Evolutionary conservation across 2,113 vertebrate species (phyloP), one percentile per base, ranked within the genome.

Genomic region (Cettia cetti): DNA sequence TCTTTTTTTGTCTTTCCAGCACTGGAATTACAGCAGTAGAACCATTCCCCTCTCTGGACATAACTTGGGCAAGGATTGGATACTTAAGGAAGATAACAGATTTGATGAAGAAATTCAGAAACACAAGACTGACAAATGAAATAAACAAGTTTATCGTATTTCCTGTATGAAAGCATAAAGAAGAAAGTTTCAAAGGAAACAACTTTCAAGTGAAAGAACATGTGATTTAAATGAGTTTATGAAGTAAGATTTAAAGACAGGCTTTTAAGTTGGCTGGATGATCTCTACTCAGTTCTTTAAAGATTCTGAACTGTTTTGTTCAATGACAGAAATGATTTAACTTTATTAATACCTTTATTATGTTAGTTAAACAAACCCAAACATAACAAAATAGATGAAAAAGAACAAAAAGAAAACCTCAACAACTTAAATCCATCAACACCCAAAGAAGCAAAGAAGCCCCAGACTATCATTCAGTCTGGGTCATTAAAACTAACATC

Each of bases 101-200:
- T 95, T 95, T 95, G 74, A 96, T 97, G 96, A 97, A 96, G 95
- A 97, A 97, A 96, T 96, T 98, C 97, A 97, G 97, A 97, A 98
- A 97, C 39, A 35, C 83, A 96, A 96, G 97, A 88, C 91, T 97
- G 97, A 97, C 95, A 97, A 97, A 97, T 87, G 69, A 94, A 97
- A 95, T 97, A 98, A 97, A 97, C 96, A 98, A 97, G 68, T 97
- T 98, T 97, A 98, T 97, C 96, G 3, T 82, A 57, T 96, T 98
- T 97, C 95, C 94, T 96, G 93, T 87, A 88, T 84, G 42, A 81
- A 96, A 95, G 77, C 82, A 91, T 86, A 49, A 77, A 96, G 54
- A 60, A 21, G 22, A 91, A 94, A 84, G 79, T 97, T 98, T 97
- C 92, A 95, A 97, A 97, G 87, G 90, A 85, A 95, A 90, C 61